Evolutionary conservation across 1,140 invertebrate species (phyloP), one percentile per base, ranked within the genome.

Genomic region (Diachasma alloeum): DNA sequence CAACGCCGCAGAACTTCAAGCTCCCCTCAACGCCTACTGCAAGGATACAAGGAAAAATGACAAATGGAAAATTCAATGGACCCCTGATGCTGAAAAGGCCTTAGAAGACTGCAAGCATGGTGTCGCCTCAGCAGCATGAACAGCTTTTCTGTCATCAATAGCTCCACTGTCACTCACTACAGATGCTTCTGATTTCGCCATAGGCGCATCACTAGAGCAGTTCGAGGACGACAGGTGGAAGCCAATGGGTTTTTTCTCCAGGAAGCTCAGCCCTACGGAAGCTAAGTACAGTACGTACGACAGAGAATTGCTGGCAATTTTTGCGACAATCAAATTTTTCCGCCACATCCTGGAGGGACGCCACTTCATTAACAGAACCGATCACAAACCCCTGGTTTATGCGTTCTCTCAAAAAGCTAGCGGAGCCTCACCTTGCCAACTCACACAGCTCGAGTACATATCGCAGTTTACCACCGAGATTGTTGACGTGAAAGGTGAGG

Each of bases 221-320:
- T 8, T 63, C 17, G 56, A 63, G 19, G 13, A 63, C 13, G 22
- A 13, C 4, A 24, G 3, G 8, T 63, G 56, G 56, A 26, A 24
- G 13, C 56, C 56, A 4, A 5, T 63, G 3, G 17, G 22, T 5
- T 63, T 63, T 26, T 63, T 63, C 13, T 26, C 56, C 15, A 19
- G 56, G n/a, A 63, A 63, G 26, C 19, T 63, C 6, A 24, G 22
- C 19, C 5, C 17, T 3, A 26, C 46, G 2, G 70, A 53, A 36
- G 24, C 8, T 11, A 24, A 22, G 13, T 72, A 72, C 46, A 72
- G 44, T 15, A 72, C 70, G 4, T 72, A 72, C 24, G 46, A 72
- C 70, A 22, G 44, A 70, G 39, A 71, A 39, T 53, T 72, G 9
- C 70, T 72, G 19, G 70, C 70, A 4, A 53, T 72, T 6, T 72